Conservation (phyloP, 2,797 vertebrate genomes). For the Propithecus deckenii region DNA sequence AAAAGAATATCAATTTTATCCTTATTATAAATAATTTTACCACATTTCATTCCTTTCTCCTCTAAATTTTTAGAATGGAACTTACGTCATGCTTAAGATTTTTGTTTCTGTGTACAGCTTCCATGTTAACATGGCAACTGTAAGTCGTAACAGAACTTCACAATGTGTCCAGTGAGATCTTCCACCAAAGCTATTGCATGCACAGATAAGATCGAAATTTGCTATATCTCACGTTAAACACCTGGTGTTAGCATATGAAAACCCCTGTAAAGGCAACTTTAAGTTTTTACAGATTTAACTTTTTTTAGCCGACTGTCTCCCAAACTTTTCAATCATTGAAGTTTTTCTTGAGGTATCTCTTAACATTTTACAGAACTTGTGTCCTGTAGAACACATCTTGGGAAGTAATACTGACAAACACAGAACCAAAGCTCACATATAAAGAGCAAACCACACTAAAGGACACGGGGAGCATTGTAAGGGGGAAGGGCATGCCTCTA, state of each 20-base stretch:
- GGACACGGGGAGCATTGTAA: too few relatives aligned
- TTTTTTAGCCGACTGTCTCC: neutral
- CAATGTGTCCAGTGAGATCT: neutral
- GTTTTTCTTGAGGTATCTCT: neutral
- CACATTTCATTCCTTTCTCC: neutral
- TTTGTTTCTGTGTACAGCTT: neutral
- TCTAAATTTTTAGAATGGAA: neutral
- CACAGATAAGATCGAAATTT: slow-evolving; percentile 15
- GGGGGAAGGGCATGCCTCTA: too few relatives aligned
- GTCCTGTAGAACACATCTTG: neutral
- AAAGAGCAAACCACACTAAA: neutral
- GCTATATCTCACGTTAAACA: neutral
- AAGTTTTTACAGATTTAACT: neutral
- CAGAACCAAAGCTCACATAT: neutral
- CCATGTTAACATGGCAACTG: neutral
- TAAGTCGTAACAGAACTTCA: neutral
- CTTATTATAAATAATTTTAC: neutral
- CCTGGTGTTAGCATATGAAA: neutral
- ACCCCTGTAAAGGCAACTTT: neutral
- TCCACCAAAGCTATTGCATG: neutral
- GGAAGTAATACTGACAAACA: neutral
- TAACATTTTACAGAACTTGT: neutral
- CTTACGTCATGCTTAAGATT: neutral
- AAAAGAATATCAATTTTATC: neutral
- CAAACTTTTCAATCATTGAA: neutral